Percentiles rank a stretch among this genome's conserved stretches.
phyloP scores from a whole-genome alignment of 1,140 invertebrate genomes.

The Megathymus violae region DNA sequence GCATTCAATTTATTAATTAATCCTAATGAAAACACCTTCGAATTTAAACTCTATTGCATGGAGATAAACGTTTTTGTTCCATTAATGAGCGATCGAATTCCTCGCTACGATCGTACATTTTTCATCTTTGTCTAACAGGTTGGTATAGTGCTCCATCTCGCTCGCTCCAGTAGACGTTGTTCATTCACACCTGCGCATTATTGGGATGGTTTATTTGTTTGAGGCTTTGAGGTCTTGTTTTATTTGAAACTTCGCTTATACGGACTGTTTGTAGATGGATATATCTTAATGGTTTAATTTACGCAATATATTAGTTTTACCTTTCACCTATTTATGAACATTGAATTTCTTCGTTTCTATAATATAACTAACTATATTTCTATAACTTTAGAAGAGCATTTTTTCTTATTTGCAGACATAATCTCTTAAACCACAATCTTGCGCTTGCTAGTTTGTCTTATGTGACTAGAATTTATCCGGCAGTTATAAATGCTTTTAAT shows the following conservation, averaged over 20 bases:
- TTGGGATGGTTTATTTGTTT: slow-evolving; percentile 59
- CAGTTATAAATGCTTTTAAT: no score
- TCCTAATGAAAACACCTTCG: not conserved
- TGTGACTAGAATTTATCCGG: no score
- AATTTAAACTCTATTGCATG: slow-evolving; percentile 6
- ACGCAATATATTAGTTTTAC: no score
- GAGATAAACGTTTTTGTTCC: slow-evolving; percentile 24
- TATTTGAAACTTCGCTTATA: slow-evolving; percentile 50
- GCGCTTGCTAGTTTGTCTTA: no score
- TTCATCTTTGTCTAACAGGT: slow-evolving; percentile 19
- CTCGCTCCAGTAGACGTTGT: slow-evolving; percentile 45
- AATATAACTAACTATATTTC: no score
- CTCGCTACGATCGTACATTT: not conserved
- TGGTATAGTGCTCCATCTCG: slow-evolving; percentile 13
- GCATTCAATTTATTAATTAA: slow-evolving; percentile 34
- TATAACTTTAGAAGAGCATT: no score
- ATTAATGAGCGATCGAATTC: slow-evolving; percentile 29
- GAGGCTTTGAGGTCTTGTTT: slow-evolving; percentile 50
- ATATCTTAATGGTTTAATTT: no score
- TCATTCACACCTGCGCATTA: slow-evolving; percentile 66
- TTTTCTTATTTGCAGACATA: no score
- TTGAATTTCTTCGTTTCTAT: no score
- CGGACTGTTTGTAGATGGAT: slow-evolving; percentile 13
- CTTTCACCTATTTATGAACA: no score
- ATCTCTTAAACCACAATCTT: no score